Percentiles rank a stretch among this genome's conserved stretches.
Evolutionary conservation across 2,797 vertebrate species (phyloP).

Genomic region (Alca torda): DNA sequence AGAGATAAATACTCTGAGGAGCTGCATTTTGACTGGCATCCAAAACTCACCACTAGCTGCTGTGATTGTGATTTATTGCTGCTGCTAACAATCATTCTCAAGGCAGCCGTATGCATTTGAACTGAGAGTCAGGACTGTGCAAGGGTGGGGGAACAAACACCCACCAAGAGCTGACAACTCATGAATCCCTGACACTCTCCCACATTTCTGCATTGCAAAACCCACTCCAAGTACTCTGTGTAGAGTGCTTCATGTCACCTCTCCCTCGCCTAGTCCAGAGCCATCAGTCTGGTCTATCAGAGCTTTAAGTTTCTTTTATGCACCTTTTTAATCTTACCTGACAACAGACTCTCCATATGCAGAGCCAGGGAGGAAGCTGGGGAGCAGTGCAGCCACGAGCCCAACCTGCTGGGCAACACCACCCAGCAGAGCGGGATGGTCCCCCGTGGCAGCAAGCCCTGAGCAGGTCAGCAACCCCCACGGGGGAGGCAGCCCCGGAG

Average conservation of each 20-base stretch:
- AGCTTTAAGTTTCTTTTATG: not conserved
- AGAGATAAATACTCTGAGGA: not conserved
- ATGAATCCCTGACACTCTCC: not conserved
- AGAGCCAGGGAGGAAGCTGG: not conserved
- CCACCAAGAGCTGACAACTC: not conserved
- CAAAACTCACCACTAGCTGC: constrained; percentile 2
- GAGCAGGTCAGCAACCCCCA: fast-evolving
- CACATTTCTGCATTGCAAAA: not conserved
- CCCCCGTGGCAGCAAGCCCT: not conserved
- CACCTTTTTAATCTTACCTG: not conserved
- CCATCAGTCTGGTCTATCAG: not conserved
- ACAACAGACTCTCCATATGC: fast-evolving
- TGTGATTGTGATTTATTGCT: constrained; percentile 24
- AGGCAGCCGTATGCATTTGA: not conserved
- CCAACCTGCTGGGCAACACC: not conserved
- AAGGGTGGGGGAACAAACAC: not conserved
- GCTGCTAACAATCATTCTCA: constrained; percentile 13
- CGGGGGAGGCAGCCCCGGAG: not conserved
- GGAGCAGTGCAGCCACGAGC: not conserved
- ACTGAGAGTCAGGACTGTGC: not conserved
- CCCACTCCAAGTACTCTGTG: not conserved
- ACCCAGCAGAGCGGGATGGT: not conserved
- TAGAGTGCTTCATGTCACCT: not conserved
- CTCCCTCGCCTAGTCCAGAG: not conserved
- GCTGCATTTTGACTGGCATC: constrained; percentile 36